Conservation (phyloP, 1,140 invertebrate genomes). For the Copidosoma floridanum region DNA sequence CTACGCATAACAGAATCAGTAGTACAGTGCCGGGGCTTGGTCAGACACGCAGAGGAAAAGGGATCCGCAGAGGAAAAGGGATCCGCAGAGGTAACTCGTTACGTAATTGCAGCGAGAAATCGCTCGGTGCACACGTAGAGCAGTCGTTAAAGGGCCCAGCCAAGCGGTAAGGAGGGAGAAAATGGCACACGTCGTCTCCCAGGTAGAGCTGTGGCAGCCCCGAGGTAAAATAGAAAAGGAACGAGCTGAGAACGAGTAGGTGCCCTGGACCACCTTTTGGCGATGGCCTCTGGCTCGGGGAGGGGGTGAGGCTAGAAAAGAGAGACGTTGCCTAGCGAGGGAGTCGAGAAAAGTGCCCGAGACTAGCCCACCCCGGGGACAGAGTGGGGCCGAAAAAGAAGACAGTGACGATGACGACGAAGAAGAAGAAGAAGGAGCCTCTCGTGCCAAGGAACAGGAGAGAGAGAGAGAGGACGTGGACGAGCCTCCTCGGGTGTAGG, state of each 20-base stretch:
- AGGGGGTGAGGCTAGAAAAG: constrained; percentile 8
- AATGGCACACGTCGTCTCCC: not conserved
- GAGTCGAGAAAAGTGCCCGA: constrained; percentile 23
- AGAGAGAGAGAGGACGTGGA: constrained; percentile 31
- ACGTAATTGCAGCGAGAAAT: constrained; percentile 13
- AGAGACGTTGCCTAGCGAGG: constrained; percentile 7
- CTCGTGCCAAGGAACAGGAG: no score
- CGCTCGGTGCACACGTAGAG: no score
- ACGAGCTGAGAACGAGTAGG: no score
- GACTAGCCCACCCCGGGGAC: no score
- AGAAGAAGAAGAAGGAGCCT: not conserved
- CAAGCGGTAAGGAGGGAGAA: not conserved
- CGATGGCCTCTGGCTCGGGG: not conserved
- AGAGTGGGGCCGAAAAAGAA: not conserved
- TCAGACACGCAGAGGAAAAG: no score
- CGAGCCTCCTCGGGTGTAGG: constrained; percentile 28
- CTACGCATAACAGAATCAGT: no score
- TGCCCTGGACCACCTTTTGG: not conserved
- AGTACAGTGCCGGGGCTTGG: no score
- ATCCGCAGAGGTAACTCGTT: constrained; percentile 1
- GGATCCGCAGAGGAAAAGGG: no score
- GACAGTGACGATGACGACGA: not conserved
- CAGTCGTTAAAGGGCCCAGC: not conserved
- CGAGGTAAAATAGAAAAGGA: not conserved
- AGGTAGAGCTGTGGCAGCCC: not conserved